A percentile compares a stretch with the other conserved stretches of the same genome.
phyloP scores from a whole-genome alignment of 2,888 invertebrate species.

The Tetropium fuscum region DNA sequence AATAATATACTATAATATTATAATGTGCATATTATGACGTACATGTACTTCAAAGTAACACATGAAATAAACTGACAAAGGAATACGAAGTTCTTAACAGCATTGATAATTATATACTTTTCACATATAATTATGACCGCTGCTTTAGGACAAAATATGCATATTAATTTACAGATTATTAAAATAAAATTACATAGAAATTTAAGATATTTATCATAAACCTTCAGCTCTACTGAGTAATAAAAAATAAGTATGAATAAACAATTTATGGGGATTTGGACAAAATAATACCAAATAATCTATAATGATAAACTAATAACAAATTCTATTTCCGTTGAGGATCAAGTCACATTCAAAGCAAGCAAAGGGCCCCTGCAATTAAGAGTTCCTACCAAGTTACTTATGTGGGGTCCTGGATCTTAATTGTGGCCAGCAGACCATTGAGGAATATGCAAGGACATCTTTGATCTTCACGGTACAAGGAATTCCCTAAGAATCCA shows the following conservation, averaged over 20 bases:
- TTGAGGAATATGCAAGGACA: constrained; percentile 61
- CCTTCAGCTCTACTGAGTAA: constrained; percentile 21
- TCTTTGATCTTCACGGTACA: constrained; percentile 63
- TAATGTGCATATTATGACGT: too few species aligned
- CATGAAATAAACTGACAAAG: too few species aligned
- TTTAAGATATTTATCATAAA: constrained; percentile 25
- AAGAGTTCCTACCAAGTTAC: constrained; percentile 34
- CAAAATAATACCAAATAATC: not conserved
- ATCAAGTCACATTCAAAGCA: too few species aligned
- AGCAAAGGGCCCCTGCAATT: constrained; percentile 28
- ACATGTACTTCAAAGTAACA: too few species aligned
- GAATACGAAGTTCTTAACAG: too few species aligned
- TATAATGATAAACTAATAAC: too few species aligned
- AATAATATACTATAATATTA: too few species aligned
- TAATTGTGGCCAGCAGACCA: constrained; percentile 60
- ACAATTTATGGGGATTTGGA: too few species aligned
- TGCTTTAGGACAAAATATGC: not conserved
- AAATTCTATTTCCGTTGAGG: too few species aligned
- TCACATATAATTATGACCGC: constrained; percentile 4
- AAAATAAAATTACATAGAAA: constrained; percentile 20
- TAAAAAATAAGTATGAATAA: constrained; percentile 4
- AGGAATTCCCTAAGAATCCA: constrained; percentile 55
- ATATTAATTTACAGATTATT: constrained; percentile 18
- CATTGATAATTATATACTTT: too few species aligned
- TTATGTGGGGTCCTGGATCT: constrained; percentile 42